Percentiles rank a stretch among this genome's conserved stretches.
These are phyloP conservation scores for Bembecia ichneumoniformis DNA, from an alignment of 2,888 invertebrate species.

Conservation along the genomic window DNA sequence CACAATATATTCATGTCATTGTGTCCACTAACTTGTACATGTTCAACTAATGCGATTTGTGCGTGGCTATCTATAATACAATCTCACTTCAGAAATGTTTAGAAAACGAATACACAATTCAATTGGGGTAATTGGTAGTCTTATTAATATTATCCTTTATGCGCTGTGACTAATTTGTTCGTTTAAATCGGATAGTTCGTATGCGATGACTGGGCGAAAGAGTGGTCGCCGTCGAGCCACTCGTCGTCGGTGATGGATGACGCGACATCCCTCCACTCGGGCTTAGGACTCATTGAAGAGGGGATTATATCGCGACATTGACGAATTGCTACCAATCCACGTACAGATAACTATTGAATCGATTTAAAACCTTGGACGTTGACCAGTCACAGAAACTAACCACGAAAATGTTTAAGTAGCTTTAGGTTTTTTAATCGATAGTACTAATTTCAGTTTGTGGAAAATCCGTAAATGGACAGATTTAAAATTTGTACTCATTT, in stretches of 20 bases:
- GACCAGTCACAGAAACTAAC: conserved; percentile 6
- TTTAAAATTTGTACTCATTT: no score
- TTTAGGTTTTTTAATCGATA: no score
- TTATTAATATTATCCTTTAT: background rate
- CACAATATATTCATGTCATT: no score
- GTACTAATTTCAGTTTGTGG: no score
- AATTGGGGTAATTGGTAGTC: background rate
- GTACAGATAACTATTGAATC: conserved; percentile 59
- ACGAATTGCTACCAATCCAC: conserved; percentile 56
- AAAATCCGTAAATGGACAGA: no score
- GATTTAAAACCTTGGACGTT: conserved; percentile 45
- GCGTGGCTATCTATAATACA: background rate
- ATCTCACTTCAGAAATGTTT: background rate
- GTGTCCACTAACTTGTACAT: no score
- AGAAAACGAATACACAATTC: background rate
- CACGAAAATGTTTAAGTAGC: no score
- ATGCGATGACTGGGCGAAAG: conserved; percentile 34
- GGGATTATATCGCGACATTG: conserved; percentile 66
- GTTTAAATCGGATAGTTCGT: background rate
- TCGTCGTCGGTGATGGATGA: conserved; percentile 55
- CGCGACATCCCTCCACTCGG: conserved; percentile 47
- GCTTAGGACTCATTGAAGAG: conserved; percentile 63
- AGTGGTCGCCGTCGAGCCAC: conserved; percentile 21
- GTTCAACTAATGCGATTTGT: background rate
- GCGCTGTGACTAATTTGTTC: background rate